Conservation (phyloP, 2,888 invertebrate species). For the Amphipyra tragopoginis region DNA sequence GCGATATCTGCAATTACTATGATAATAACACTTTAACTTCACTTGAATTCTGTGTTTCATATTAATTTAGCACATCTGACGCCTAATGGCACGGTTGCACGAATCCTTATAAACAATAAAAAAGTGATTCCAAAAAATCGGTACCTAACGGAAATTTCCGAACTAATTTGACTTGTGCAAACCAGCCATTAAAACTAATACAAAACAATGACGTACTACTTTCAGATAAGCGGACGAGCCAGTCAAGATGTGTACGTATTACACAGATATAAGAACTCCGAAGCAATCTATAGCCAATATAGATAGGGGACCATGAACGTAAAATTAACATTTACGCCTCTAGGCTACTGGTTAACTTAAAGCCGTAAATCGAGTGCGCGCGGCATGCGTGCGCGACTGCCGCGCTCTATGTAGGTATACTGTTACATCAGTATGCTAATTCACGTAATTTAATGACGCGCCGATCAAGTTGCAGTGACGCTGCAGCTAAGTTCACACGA, state of each 20-base stretch:
- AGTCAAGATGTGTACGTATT: constrained; percentile 28
- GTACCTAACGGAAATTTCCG: constrained; percentile 8
- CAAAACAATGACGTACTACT: constrained; percentile 24
- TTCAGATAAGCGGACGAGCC: constrained; percentile 51
- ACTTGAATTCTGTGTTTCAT: constrained; percentile 10
- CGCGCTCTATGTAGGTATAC: too few species aligned
- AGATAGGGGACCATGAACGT: constrained; percentile 2
- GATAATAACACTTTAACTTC: constrained; percentile 10
- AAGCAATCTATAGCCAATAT: constrained; percentile 5
- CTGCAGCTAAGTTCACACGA: too few species aligned
- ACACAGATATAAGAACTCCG: constrained; percentile 15
- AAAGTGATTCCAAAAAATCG: constrained; percentile 2
- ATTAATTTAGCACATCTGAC: constrained; percentile 21
- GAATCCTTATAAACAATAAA: constrained; percentile 11
- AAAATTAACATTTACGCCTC: too few species aligned
- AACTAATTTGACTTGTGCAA: constrained; percentile 24
- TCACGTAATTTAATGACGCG: too few species aligned
- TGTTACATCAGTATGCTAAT: too few species aligned
- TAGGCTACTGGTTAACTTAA: background rate
- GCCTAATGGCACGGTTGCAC: constrained; percentile 14
- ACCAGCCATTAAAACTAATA: constrained; percentile 21
- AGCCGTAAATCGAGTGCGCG: constrained; percentile 9
- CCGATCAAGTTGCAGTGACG: too few species aligned
- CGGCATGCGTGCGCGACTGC: too few species aligned
- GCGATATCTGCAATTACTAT: constrained; percentile 2